Base-by-base conservation (phyloP, 2,797 vertebrate genomes). In the Coregonus sp. region DNA sequence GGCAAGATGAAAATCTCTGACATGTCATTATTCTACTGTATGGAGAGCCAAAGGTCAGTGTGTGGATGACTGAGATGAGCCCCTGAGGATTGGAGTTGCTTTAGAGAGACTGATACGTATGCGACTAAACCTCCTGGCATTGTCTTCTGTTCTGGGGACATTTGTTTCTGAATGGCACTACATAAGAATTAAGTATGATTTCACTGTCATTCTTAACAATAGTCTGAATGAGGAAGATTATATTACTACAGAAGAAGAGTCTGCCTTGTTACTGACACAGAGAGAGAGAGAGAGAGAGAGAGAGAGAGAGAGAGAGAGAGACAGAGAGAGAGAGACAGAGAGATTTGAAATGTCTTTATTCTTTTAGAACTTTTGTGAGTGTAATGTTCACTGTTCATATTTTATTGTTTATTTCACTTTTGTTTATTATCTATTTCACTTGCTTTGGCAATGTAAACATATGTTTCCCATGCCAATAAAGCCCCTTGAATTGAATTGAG, bases 191-290 rank as follows among this genome's bases (percentile, higher is more conserved):
- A 31, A 66, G 72, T 78, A 56, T 70, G 63, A 70, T 77, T 82
- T 75, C 69, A 61, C 76, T 71, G 61, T 70, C 67, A 63, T 82
- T 25, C 70, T 77, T 77, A 85, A 82, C 81, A 78, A 73, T 59
- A 70, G 66, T 80, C 69, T 67, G 61, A 25, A 47, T 72, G 70
- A 83, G 69, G 63, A 72, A 76, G 78, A 80, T 85, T 77, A 79
- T 75, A 47, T 47, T 9, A 11, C 40, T 47, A 9, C 9, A 47
- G 40, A 47, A 11, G 40, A 11, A 12, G 40, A 47, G 40, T 47
- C 9, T 47, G 40, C 31, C 31, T 40, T 47, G 40, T 47, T 47
- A 47, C 7, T 47, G 40, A 47, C 6, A 40, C 1, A 37, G 5
- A 37, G 37, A 40, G 37, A 40, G 37, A 40, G 6, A 40, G 37